phyloP scores from a whole-genome alignment of 2,797 vertebrate species.

The Erpetoichthys calabaricus region DNA sequence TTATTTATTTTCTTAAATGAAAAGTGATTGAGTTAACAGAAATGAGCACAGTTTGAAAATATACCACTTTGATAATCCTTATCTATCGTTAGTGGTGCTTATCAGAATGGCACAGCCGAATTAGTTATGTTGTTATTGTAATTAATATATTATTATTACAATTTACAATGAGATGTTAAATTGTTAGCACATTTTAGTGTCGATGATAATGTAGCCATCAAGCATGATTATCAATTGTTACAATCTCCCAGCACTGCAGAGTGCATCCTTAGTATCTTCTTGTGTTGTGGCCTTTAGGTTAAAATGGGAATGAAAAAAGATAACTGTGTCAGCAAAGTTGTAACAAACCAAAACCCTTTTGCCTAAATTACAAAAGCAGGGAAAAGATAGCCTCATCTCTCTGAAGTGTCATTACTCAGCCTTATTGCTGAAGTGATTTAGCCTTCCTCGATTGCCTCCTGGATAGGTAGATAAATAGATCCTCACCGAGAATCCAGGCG shows the following conservation, averaged over 20 bases:
- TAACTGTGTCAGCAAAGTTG: neutral
- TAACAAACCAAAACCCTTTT: neutral
- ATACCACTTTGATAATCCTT: no score
- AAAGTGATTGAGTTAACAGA: no score
- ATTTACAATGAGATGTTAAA: constrained; percentile 16
- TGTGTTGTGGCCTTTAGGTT: constrained; percentile 16
- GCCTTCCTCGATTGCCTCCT: constrained; percentile 27
- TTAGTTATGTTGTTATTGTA: neutral
- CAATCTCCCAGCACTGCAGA: constrained; percentile 15
- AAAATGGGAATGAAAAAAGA: constrained; percentile 14
- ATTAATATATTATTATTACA: neutral
- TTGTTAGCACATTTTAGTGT: constrained; percentile 39
- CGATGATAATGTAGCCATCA: constrained; percentile 46
- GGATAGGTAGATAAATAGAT: constrained; percentile 13
- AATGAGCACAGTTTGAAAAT: no score
- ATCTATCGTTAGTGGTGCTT: no score
- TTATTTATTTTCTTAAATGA: no score
- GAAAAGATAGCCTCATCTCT: neutral
- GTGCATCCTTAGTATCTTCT: constrained; percentile 13
- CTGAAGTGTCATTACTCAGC: constrained; percentile 6
- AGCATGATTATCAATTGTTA: constrained; percentile 28
- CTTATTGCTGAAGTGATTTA: constrained; percentile 19
- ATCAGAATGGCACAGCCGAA: no score
- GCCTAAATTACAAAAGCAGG: neutral
- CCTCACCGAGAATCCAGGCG: neutral